Percentiles rank a stretch among this genome's conserved stretches.
These are phyloP conservation scores for Cephalopachus bancanus DNA, from an alignment of 2,797 vertebrate species.

Conservation along the genomic window DNA sequence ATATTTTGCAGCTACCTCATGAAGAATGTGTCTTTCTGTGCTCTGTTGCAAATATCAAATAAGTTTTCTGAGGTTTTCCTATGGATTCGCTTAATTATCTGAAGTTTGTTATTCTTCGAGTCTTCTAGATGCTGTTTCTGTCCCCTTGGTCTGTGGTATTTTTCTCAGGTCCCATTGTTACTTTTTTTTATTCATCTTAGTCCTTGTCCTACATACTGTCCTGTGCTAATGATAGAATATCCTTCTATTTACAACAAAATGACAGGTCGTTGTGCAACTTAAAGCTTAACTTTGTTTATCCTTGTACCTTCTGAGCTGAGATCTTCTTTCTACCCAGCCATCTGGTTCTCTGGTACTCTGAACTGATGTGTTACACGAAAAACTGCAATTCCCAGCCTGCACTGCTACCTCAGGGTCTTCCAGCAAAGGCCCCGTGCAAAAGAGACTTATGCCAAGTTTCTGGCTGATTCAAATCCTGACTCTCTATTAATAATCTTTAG, in stretches of 20 bases:
- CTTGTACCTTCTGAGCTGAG: background rate
- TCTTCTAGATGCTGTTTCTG: background rate
- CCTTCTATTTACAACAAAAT: background rate
- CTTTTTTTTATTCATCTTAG: conserved; percentile 39
- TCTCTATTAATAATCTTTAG: conserved; percentile 17
- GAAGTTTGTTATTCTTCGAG: conserved; percentile 27
- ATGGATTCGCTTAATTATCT: conserved; percentile 55
- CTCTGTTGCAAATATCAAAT: conserved; percentile 45
- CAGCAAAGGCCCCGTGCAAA: background rate
- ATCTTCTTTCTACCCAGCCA: conserved; percentile 19
- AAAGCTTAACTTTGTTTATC: conserved; percentile 38
- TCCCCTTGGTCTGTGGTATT: conserved; percentile 21
- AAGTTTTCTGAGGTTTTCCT: conserved; percentile 51
- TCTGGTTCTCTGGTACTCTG: background rate
- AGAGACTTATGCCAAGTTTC: conserved; percentile 33
- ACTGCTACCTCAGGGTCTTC: conserved; percentile 6
- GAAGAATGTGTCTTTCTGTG: background rate
- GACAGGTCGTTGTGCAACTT: background rate
- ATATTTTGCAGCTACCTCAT: conserved; percentile 39
- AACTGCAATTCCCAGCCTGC: conserved; percentile 4
- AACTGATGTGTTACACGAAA: background rate
- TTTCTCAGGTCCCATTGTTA: background rate
- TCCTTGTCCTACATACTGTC: background rate
- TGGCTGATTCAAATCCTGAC: conserved; percentile 21
- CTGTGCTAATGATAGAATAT: background rate